These are phyloP conservation scores for Ficedula albicollis DNA, from an alignment of 2,797 vertebrate genomes.

Conservation along the genomic window DNA sequence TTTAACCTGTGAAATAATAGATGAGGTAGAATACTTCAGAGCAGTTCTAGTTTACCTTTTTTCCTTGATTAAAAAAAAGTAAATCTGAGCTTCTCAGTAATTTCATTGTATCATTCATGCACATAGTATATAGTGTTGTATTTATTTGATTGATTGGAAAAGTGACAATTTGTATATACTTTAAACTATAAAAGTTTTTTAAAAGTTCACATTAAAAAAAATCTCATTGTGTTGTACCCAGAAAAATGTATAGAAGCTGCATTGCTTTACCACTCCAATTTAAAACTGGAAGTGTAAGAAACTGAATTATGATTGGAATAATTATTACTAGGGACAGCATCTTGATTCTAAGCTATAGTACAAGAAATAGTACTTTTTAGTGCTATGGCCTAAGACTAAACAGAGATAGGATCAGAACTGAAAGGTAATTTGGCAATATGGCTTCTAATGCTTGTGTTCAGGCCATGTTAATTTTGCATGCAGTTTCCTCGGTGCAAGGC, in stretches of 20 bases:
- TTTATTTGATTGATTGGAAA: not conserved
- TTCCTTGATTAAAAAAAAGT: not conserved
- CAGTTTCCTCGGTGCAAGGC: not conserved
- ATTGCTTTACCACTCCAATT: not conserved
- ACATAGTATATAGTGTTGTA: not conserved
- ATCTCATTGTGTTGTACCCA: not conserved
- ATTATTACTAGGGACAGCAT: not conserved
- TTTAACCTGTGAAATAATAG: constrained; percentile 56
- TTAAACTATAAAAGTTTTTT: not conserved
- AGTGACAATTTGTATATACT: not conserved
- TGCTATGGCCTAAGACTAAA: not conserved
- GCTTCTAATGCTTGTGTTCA: not conserved
- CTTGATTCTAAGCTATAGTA: not conserved
- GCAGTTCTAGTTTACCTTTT: not conserved
- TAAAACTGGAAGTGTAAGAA: not conserved
- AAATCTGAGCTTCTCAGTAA: not conserved
- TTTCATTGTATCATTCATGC: not conserved
- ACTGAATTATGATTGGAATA: not conserved
- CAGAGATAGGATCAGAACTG: not conserved
- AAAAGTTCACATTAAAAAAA: not conserved
- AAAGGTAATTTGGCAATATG: not conserved
- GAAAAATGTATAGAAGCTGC: not conserved
- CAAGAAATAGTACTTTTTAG: not conserved
- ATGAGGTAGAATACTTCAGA: constrained; percentile 29
- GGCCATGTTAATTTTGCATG: not conserved